A percentile compares a stretch with the other conserved stretches of the same genome.
These are phyloP conservation scores for Thomomys bottae DNA, from an alignment of 2,113 vertebrate genomes.

Conservation along the genomic window DNA sequence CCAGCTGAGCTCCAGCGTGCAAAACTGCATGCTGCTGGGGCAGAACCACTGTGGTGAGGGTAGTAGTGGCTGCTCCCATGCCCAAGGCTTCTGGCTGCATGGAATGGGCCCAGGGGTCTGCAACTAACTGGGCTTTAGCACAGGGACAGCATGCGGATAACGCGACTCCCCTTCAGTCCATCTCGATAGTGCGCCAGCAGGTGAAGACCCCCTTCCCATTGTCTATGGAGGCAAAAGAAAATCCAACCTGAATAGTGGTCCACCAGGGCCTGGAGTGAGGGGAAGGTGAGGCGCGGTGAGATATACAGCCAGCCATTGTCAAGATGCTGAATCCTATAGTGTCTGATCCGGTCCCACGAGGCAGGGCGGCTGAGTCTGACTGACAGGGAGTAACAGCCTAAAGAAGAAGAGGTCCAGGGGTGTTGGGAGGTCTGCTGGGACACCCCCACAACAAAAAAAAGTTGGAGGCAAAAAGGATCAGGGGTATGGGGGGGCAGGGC, in stretches of 20 bases:
- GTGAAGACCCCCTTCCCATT: background rate
- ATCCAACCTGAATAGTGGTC: slow-evolving; percentile 89
- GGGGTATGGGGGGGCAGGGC: background rate
- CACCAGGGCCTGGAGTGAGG: slow-evolving; percentile 88
- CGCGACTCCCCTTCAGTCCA: background rate
- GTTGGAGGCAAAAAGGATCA: background rate
- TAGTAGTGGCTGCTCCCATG: background rate
- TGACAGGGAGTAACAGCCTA: slow-evolving; percentile 89
- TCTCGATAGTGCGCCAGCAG: background rate
- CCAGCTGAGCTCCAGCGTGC: background rate
- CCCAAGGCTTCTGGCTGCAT: background rate
- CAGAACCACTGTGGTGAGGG: background rate
- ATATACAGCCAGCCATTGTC: slow-evolving; percentile 92
- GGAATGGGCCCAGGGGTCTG: background rate
- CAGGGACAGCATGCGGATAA: background rate
- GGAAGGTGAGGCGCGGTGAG: slow-evolving; percentile 88
- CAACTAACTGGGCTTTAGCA: background rate
- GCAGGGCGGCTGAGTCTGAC: slow-evolving; percentile 78
- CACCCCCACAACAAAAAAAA: background rate
- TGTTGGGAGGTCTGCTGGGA: background rate
- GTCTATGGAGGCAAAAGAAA: background rate
- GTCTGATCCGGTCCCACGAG: slow-evolving; percentile 84
- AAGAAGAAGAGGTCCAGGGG: background rate
- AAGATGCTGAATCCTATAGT: slow-evolving; percentile 89
- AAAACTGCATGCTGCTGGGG: background rate